Evolutionary conservation across 2,113 vertebrate species (phyloP), one percentile per base, ranked within the genome.

Genomic region (Deroptyus accipitrinus): DNA sequence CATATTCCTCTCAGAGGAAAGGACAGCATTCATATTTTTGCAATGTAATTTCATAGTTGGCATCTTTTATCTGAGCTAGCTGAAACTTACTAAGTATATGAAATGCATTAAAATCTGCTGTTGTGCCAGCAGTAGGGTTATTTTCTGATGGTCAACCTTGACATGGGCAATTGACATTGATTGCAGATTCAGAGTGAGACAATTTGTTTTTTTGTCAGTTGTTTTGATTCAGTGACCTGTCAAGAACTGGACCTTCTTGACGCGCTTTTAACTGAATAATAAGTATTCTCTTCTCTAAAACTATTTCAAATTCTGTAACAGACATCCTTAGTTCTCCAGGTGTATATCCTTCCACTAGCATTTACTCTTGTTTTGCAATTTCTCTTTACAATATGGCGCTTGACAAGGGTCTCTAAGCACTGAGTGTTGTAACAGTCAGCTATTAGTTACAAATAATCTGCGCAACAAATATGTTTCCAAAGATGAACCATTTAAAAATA

Each of bases 101-200:
- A 93, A 93, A 94, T 63, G 54, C 68, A 77, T 95, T 90, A 66
- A 95, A 83, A 85, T 79, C 67, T 90, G 74, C 33, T 90, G 57
- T 85, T 95, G 70, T 79, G 57, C 33, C 78, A 92, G 82, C 79
- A 85, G 72, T 37, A 19, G 20, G 20, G 52, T 93, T 95, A 76
- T 90, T 95, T 91, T 96, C 78, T 78, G 39, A 55, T 51, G 39
- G 25, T 76, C 16, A 6, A 89, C 62, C 94, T 82, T 92, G 70
- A 84, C 81, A 64, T 72, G 55, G 48, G 14, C 81, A 87, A 68
- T 90, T 95, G 89, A 66, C 69, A 83, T 76, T 74, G 87, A 72
- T 83, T 90, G 27, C 44, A 92, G 85, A 88, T 62, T 52, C 35
- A 87, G 82, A 95, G 39, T 28, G 54, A 94, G 54, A 76, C 67